Evolutionary conservation across 2,888 invertebrate genomes (phyloP), one percentile per base, ranked within the genome.

Genomic region (Gymnoscelis rufifasciata): DNA sequence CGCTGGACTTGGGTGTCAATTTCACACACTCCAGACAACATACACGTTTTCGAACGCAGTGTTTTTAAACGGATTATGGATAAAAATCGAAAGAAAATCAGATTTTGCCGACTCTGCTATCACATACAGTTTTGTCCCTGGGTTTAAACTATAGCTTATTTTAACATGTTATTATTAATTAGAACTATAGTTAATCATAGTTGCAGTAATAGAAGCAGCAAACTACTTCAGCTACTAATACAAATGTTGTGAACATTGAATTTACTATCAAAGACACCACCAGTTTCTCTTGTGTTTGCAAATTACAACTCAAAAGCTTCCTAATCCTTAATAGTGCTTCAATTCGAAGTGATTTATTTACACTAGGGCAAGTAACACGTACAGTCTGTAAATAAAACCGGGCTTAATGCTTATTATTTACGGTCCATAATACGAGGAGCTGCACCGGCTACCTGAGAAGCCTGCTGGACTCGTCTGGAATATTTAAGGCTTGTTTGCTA

Each of bases 391-490:
- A 83, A 83, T 82, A 83, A 78, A 77, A 73, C 74, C 65, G 60
- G 71, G 64, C 57, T 75, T 80, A 79, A 78, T 82, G 73, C 74
- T 74, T 79, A 79, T 80, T 83, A 86, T 84, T 87, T 83, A 87
- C 77, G 83, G 67, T 62, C 72, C 67, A 71, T 83, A 83, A 83
- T 86, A 80, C 73, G 70, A 73, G 61, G 65, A 62, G 57, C 57
- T 55, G 59, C 57, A 59, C 56, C 61, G 59, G 56, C 59, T 59
- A 53, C 62, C 56, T 60, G 60, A 60, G 57, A 50, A 64, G 62
- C 66, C 64, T 70, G 69, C 56, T 47, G 69, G 64, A 78, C 80
- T 70, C 63, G 73, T 64, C 65, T 70, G 66, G 81, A 80, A 82
- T 83, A 82, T 75, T 79, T 78, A 80, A 72, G 66, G 67, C 69